Evolutionary conservation across 2,113 vertebrate species (phyloP), one percentile per base, ranked within the genome.

Genomic region (Loxodonta africana): DNA sequence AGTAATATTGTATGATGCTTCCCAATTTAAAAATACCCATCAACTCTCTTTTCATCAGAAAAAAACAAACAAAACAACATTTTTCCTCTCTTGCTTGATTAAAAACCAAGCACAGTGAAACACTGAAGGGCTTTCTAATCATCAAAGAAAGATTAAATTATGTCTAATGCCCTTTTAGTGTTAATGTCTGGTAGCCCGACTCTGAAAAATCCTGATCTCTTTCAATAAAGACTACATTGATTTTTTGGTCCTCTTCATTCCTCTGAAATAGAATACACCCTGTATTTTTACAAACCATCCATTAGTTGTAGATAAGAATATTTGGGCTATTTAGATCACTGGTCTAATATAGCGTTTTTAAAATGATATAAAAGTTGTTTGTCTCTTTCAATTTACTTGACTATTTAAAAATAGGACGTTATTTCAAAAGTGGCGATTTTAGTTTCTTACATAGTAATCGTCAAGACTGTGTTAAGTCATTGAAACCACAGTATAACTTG

Each of bases 81-180:
- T 57, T 84, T 15, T 94, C 78, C 77, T 86, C 53, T 95, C 63
- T 60, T 74, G 62, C 77, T 91, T 94, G 90, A 95, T 97, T 95
- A 93, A 92, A 96, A 95, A 33, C 15, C 18, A 69, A 80, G 62
- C 12, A 73, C 41, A 86, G 46, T 8, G 96, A 93, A 96, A 90
- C 62, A 83, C 30, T 69, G 77, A 91, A 76, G 63, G 83, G 48
- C 17, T 96, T 95, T 94, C 81, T 95, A 89, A 94, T 96, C 83
- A 96, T 95, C 81, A 94, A 76, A 92, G 46, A 95, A 83, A 96
- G 20, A 83, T 76, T 74, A 95, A 96, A 85, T 96, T 91, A 86
- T 83, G 8, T 12, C 86, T 25, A 67, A 23, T 81, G 57, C 92
- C 77, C 28, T 96, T 95, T 94, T 95, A 89, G 15, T 80, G 8